Conservation (phyloP, 2,888 invertebrate genomes). For the Trichopria drosophilae region DNA sequence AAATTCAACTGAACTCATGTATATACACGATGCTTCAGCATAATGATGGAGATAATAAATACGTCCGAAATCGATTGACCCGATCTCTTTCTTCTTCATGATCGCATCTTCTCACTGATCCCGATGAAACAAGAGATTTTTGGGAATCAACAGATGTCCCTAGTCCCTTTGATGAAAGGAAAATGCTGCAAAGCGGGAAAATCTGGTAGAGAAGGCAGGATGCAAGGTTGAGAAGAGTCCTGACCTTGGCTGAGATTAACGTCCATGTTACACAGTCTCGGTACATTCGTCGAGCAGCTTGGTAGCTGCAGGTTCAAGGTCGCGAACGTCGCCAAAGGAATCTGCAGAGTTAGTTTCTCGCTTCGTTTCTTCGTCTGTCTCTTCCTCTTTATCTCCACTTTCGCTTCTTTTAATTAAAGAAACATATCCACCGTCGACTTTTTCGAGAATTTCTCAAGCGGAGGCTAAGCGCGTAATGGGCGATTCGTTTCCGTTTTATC, state of each 20-base stretch:
- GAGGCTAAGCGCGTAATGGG: no score
- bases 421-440: no score
- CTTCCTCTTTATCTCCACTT: no score
- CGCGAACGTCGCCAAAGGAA: slow-evolving; percentile 23
- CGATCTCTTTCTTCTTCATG: slow-evolving; percentile 45
- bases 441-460: no score
- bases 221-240: slow-evolving; percentile 21
- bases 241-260: slow-evolving; percentile 51
- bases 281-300: slow-evolving; percentile 39
- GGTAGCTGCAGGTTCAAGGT: slow-evolving; percentile 48
- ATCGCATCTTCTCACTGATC: slow-evolving; percentile 44
- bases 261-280: slow-evolving; percentile 46
- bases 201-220: slow-evolving; percentile 14
- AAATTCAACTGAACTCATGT: no score
- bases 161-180: no score
- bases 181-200: no score
- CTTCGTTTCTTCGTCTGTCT: slow-evolving; percentile 16
- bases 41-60: no score
- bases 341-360: slow-evolving; percentile 16
- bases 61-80: no score
- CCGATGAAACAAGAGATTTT: slow-evolving; percentile 43
- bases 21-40: no score
- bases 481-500: no score
- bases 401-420: slow-evolving; percentile 9
- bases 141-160: slow-evolving; percentile 15